Base-by-base conservation (phyloP, 2,113 vertebrate genomes). In the Corydoras maculifer region DNA sequence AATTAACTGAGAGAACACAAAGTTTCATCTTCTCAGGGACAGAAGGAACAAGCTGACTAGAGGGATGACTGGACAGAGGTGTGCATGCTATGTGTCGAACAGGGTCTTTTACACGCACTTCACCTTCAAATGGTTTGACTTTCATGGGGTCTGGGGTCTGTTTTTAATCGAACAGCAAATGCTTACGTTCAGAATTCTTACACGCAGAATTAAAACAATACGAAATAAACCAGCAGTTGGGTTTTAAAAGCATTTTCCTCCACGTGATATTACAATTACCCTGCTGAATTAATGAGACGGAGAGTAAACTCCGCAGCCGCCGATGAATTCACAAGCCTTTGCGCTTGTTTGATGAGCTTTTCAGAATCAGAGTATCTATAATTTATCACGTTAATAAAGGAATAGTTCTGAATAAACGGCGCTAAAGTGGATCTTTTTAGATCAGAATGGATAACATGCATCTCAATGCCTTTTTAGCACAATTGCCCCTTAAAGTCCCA, bases 401-500 rank as follows among this genome's bases (percentile, higher is more conserved):
- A 57, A 65, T 50, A 54, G 13, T 9, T 74, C 68, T 31, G 62
- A 7, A 59, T 68, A 68, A 62, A 30, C 58, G 54, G 74, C 62
- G 30, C 30, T 73, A 62, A 65, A 64, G 65, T 54, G 30, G n/a
- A 60, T 75, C 60, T 70, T 60, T 73, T 70, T 65, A 72, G 12
- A 14, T 58, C 25, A 55, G 62, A 81, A 82, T 83, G 77, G 78
- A 77, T 75, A 43, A 60, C 62, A 75, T 76, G 81, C 77, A 72
- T 82, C 75, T 66, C 78, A 64, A 12, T 18, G n/a, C 74, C 78
- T 77, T 74, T 78, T 74, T 65, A 77, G 69, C 78, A 63, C 75
- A 75, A 63, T 79, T 32, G 78, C 75, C 75, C 72, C 68, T 77
- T 68, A 64, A 57, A 81, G 83, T 81, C 79, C 82, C 82, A 77